Conservation (phyloP, 1,140 invertebrate genomes). For the Hylaeus anthracinus region DNA sequence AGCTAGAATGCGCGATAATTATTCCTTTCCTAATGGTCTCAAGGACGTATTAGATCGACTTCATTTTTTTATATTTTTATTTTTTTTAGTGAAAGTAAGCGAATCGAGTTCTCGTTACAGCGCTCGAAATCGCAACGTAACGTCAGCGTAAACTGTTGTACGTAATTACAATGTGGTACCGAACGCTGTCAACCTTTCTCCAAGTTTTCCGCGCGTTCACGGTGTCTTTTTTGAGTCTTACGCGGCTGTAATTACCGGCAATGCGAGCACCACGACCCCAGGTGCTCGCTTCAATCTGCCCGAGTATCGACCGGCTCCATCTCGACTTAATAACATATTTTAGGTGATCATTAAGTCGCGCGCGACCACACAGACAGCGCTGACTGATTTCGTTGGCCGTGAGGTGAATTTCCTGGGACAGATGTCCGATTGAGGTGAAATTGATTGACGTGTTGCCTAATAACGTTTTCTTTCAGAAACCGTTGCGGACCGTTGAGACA, state of each 20-base stretch:
- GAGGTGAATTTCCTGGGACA: constrained; percentile 10
- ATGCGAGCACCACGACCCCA: constrained; percentile 18
- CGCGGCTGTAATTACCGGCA: constrained; percentile 38
- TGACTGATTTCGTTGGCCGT: neutral
- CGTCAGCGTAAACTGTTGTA: neutral
- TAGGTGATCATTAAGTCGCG: constrained; percentile 50
- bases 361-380: constrained; percentile 52
- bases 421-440: constrained; percentile 51
- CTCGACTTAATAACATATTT: constrained; percentile 67
- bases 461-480: constrained; percentile 51
- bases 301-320: constrained; percentile 20
- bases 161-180: constrained; percentile 10
- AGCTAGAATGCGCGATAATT: too few species aligned
- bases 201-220: constrained; percentile 1
- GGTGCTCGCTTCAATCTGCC: constrained; percentile 14
- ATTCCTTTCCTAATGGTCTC: too few species aligned
- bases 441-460: constrained; percentile 70
- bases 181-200: neutral
- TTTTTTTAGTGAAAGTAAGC: too few species aligned
- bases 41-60: too few species aligned
- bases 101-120: neutral
- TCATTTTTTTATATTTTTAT: too few species aligned
- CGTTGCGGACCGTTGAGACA: neutral
- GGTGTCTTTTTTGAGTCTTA: neutral
- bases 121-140: neutral